phyloP scores from a whole-genome alignment of 2,888 invertebrate genomes.

The Sinohyriopsis cumingii region DNA sequence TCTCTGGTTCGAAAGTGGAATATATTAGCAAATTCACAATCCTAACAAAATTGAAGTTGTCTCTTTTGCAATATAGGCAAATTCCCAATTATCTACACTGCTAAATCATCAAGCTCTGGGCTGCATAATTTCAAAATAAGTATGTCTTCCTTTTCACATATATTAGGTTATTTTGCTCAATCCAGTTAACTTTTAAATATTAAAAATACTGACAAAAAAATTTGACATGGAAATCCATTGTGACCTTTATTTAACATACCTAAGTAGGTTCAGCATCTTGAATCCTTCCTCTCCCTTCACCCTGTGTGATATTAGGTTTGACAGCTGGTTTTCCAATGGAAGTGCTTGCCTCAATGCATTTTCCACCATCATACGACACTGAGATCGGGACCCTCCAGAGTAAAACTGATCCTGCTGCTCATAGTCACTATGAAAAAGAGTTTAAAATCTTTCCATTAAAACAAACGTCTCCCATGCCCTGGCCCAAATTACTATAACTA shows the following conservation, averaged over 20 bases:
- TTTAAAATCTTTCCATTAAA: no score
- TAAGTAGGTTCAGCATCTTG: slow-evolving; percentile 37
- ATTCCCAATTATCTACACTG: no score
- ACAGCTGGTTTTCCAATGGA: slow-evolving; percentile 62
- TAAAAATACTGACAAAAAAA: background rate
- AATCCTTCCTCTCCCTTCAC: slow-evolving; percentile 56
- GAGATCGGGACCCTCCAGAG: slow-evolving; percentile 48
- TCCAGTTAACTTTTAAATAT: background rate
- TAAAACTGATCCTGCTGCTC: slow-evolving; percentile 46
- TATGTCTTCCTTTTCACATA: no score
- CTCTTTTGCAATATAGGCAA: no score
- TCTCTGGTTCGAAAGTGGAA: no score
- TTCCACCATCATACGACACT: slow-evolving; percentile 60
- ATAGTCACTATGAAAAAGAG: slow-evolving; percentile 18
- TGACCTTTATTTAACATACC: slow-evolving; percentile 20
- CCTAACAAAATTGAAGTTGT: no score
- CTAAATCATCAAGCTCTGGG: no score
- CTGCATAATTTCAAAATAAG: no score
- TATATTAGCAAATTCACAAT: no score
- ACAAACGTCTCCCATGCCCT: no score
- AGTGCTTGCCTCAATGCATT: slow-evolving; percentile 58
- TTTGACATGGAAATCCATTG: background rate
- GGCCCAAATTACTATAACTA: no score
- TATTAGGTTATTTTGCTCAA: no score
- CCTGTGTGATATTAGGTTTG: slow-evolving; percentile 58